Base-by-base conservation (phyloP, 1,140 invertebrate species). In the Apis dorsata region DNA sequence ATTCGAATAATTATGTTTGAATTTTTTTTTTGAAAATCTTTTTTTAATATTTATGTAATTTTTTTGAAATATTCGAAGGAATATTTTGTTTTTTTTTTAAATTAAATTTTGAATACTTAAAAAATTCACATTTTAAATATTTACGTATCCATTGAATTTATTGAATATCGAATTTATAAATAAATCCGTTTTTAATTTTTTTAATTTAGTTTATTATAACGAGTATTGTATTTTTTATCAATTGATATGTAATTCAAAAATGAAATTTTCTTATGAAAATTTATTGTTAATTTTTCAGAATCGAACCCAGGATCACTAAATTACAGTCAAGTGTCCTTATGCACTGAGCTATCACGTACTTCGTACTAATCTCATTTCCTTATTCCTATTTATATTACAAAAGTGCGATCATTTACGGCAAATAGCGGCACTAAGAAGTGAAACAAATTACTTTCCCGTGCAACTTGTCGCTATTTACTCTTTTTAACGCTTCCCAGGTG, bases 381-480 rank as follows among this genome's bases (percentile, higher is more conserved):
- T 17, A 11, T 11, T 12, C 11, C 12, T 57, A 44, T 77, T 68
- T 68, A 28, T 68, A 28, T 15, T 17, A 11, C 17, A 5, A 9
- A 0, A 4, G 10, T 28, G 5, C 5, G 19, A 69, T 66, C 51
- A 11, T 66, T 34, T 60, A 24, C 13, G 12, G 0, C 0, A 15
- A 10, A 66, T 21, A 3, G 2, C 19, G 34, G 13, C 8, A n/a
- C 44, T 13, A 10, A 71, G 49, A 12, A 24, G 9, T 3, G 66
- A 55, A 63, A 65, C 51, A 49, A 73, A 74, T 72, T 79, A 62
- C 60, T 17, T 63, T n/a, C 8, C 3, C 28, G 44, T 62, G 15
- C 21, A 17, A 73, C 79, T 80, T 49, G 44, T 17, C 53, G 12
- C 24, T 21, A 13, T 55, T 19, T 44, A 49, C 28, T 17, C 21